These are phyloP conservation scores for Parauchenoglanis ngamensis DNA, from an alignment of 2,797 vertebrate genomes.

Conservation along the genomic window DNA sequence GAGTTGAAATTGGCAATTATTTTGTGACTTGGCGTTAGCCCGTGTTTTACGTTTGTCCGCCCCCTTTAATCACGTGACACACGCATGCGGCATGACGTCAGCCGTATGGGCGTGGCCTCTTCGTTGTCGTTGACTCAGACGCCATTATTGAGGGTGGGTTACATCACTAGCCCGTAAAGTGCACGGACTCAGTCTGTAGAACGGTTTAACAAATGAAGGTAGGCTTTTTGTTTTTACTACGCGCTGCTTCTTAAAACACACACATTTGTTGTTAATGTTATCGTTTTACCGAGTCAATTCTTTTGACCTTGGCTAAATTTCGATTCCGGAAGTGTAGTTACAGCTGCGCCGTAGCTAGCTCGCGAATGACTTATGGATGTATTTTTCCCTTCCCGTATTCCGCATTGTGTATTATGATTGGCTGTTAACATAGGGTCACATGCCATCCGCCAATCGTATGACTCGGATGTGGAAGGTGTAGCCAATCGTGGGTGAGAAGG, in stretches of 20 bases:
- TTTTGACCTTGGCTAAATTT: slow-evolving; percentile 41
- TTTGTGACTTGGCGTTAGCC: no score
- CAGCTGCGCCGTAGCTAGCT: not conserved
- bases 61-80: not conserved
- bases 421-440: not conserved
- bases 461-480: not conserved
- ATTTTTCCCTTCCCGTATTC: not conserved
- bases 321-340: slow-evolving; percentile 2
- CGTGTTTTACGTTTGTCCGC: no score
- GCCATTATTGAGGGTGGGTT: slow-evolving; percentile 34
- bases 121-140: not conserved
- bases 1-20: no score
- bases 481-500: not conserved
- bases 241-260: not conserved
- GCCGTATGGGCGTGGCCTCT: not conserved
- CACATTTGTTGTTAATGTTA: not conserved
- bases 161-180: slow-evolving; percentile 7
- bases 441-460: not conserved
- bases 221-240: not conserved
- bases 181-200: not conserved
- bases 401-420: not conserved
- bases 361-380: not conserved
- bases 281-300: not conserved
- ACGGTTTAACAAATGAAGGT: slow-evolving; percentile 25
- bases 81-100: not conserved